Evolutionary conservation across 2,797 vertebrate genomes (phyloP), one percentile per base, ranked within the genome.

Genomic region (Petrocephalus sullivani): DNA sequence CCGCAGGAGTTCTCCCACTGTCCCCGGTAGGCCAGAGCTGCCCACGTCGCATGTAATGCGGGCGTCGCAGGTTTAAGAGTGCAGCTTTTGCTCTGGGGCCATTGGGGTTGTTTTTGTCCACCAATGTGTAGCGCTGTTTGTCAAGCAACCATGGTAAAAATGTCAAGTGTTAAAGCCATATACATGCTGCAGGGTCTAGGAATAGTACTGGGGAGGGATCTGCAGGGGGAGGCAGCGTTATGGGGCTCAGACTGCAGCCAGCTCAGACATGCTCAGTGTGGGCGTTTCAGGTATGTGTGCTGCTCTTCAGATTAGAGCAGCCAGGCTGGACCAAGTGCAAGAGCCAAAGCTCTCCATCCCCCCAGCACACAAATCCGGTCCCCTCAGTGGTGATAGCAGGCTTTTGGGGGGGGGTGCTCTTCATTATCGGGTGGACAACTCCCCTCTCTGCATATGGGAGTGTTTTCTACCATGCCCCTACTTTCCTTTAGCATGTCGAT

Each of bases 221-320:
- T 21, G 4, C 19, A 1, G 58, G 46, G 61, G 58, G 60, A 21
- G 14, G 23, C 23, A 9, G 60, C 7, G 83, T 37, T 5, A 14
- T 9, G 37, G 57, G 88, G 89, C 88, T 83, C 86, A 86, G 87
- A 78, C 87, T 53, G 41, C 4, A 14, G 54, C 64, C 88, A 46
- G 86, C 33, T 75, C 89, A 90, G 89, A 87, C 89, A 46, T 37
- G 46, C 85, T 90, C 87, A 54, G 41, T 90, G 12, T 71, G 57
- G 75, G 91, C 92, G 91, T 51, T 51, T 21, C 81, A 49, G 7
- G 58, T 85, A 57, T 94, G 95, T 93, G 91, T 92, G 93, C 92
- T 93, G 90, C 90, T 89, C 85, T 91, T 88, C 10, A 91, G 92
- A 90, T 93, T 92, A 93, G 91, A 92, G 92, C 93, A 92, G 91